phyloP scores from a whole-genome alignment of 2,888 invertebrate species.

The Lepas anatifera region DNA sequence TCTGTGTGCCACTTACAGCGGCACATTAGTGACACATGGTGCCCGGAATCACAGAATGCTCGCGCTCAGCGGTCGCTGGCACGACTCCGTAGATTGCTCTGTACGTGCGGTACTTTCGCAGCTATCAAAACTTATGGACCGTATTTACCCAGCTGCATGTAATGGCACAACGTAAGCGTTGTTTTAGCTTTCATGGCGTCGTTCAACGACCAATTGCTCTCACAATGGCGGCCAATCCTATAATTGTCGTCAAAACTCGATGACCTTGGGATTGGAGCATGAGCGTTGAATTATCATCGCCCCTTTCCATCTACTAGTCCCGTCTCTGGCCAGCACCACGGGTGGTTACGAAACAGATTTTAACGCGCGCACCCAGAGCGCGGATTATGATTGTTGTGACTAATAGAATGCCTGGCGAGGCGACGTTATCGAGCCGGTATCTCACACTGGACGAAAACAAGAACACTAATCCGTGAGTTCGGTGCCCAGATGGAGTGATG shows the following conservation, averaged over 20 bases:
- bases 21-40: too few species aligned
- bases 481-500: not conserved
- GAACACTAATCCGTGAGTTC: constrained; percentile 10
- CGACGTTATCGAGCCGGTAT: not conserved
- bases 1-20: too few species aligned
- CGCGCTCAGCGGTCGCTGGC: too few species aligned
- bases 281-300: not conserved
- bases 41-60: too few species aligned
- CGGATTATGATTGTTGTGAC: constrained; percentile 10
- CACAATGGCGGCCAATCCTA: not conserved
- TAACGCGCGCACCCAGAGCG: not conserved
- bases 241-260: not conserved
- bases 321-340: not conserved
- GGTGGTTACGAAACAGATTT: not conserved
- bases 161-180: too few species aligned
- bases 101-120: too few species aligned
- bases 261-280: not conserved
- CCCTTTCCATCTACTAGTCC: not conserved
- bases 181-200: too few species aligned
- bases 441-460: not conserved
- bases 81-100: too few species aligned
- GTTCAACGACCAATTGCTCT: too few species aligned
- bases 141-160: too few species aligned
- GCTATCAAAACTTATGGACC: too few species aligned
- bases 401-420: not conserved